Evolutionary conservation across 53 echinoderm and acorn worm genomes (phyloP).

Genomic region (Holothuria leucospilota): DNA sequence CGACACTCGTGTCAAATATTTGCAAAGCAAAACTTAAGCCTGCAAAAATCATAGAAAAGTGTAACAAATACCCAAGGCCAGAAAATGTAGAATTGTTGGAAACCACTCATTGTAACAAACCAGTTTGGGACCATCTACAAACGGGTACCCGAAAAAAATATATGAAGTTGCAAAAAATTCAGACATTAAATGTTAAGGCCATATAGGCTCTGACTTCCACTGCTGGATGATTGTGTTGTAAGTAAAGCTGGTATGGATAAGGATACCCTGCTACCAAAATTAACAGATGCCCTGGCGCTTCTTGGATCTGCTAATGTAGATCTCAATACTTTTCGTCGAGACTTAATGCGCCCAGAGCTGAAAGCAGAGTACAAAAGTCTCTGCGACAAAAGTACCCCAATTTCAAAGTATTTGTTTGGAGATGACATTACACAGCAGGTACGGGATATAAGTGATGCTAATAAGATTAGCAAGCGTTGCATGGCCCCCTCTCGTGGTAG

Average conservation of each 20-base stretch:
- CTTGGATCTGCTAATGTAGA: no score
- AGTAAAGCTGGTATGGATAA: slow-evolving; percentile 1
- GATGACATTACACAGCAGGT: neutral
- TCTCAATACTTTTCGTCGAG: neutral
- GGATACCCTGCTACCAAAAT: neutral
- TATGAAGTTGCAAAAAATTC: neutral
- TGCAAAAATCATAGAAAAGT: no score
- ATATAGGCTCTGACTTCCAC: no score
- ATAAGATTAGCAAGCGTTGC: no score
- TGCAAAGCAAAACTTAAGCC: no score
- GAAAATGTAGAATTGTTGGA: no score
- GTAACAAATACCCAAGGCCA: no score
- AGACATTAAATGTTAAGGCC: no score
- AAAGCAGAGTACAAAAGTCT: slow-evolving; percentile 5
- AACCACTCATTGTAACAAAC: no score
- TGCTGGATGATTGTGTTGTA: neutral
- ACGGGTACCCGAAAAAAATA: neutral
- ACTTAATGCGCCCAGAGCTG: neutral
- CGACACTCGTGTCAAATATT: no score
- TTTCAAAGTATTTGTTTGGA: neutral
- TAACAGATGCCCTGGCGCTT: slow-evolving; percentile 27
- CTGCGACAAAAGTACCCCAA: neutral
- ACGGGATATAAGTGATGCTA: neutral
- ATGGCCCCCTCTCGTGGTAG: no score
- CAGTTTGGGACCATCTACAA: neutral